Base-by-base conservation (phyloP, 2,888 invertebrate genomes). In the Digitonthophagus gazella region DNA sequence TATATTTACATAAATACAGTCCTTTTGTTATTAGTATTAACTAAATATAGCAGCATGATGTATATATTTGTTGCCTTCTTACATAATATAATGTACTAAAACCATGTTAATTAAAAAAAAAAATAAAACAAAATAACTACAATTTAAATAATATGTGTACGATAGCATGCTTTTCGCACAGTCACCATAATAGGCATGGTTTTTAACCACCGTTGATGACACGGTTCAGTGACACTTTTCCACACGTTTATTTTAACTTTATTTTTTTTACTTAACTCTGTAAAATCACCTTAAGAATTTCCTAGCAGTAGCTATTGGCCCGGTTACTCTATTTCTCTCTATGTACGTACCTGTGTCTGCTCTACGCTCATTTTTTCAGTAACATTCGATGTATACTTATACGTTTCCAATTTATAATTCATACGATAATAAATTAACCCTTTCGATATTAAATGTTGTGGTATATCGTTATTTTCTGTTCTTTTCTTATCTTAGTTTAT, bases 331-430 rank as follows among this genome's bases (percentile, higher is more conserved):
- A 79, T 82, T 78, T 82, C 82, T 81, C 80, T 83, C 81, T 83
- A 81, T 82, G 81, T 81, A 82, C 81, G 79, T 81, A 79, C 82
- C 78, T 82, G 80, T 82, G 82, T 82, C 78, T 80, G 72, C 72
- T 72, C 73, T 72, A 73, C 73, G 71, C 73, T 75, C 72, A 72
- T 73, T 72, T 44, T n/a, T 67, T 74, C 71, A 72, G 72, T 70
- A 69, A 70, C 61, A 61, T 44, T 44, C 28, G 28, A 44, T 44
- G 28, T 44, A 44, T 44, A 44, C 28, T 44, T 44, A 44, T 44
- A 44, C 28, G 11, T 44, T 44, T 44, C 28, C 28, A 11, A 44
- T 44, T 44, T 44, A 44, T 44, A 8, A 44, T 44, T 44, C 28
- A 44, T 44, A 8, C 28, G 28, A 44, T 44, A 8, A 44, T 8